Base-by-base conservation (phyloP, 1,140 invertebrate genomes). In the Contarinia nasturtii region DNA sequence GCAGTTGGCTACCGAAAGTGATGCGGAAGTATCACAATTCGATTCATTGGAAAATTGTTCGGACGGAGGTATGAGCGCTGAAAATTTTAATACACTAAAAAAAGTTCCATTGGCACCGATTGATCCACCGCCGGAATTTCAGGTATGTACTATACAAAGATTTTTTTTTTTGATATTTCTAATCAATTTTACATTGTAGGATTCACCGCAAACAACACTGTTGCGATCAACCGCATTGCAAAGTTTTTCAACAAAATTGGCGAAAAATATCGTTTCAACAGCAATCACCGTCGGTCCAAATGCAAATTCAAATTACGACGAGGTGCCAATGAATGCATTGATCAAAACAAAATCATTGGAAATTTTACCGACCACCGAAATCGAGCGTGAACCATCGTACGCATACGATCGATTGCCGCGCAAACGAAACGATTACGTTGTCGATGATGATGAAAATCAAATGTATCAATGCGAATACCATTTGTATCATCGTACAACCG, bases 61-160 rank as follows among this genome's bases (percentile, higher is more conserved):
- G 5, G 73, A 77, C 53, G 67, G 69, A 27, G 67, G 75, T 1
- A 82, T 82, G 71, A 79, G 78, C 53, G 75, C 77, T 21, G 80
- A 83, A 61, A 81, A 82, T 58, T 85, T 82, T 57, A 83, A 83
- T 57, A 85, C 81, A 7, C 65, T 85, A 47, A 85, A 84, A 55
- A 85, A 85, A 64, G 79, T 77, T 20, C 79, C 79, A 18, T 69
- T 73, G 46, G 69, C 72, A 33, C 75, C 80, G 15, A 84, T 85
- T 53, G 80, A 83, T 55, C 82, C 82, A 46, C 82, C 82, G 4
- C 76, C 75, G 15, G 79, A 86, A 54, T 86, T 86, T 64, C 82
- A 85, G 64, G 80, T 81, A 56, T n/a, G 2, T 33, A 14, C 33
- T 19, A 15, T 20, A 10, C n/a, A 19, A 15, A 14, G 18, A 46